These are phyloP conservation scores for Eupithecia subfuscata DNA, from an alignment of 2,888 invertebrate species.

Conservation along the genomic window DNA sequence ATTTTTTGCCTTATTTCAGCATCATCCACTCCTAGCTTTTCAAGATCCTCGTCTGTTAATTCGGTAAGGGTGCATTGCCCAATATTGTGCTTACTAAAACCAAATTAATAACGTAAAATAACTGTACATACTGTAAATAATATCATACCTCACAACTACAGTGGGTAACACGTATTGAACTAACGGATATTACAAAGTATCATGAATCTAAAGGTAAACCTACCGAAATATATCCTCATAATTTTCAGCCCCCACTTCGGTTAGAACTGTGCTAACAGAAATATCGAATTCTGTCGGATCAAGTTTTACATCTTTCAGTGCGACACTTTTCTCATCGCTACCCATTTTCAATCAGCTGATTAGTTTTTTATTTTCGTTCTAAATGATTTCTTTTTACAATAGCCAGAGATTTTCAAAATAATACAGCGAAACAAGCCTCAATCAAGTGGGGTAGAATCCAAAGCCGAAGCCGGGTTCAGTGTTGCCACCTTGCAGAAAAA, in stretches of 20 bases:
- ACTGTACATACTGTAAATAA: background rate
- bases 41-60: constrained; percentile 73
- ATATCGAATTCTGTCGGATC: constrained; percentile 73
- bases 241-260: constrained; percentile 73
- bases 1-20: constrained; percentile 64
- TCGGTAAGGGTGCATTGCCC: constrained; percentile 73
- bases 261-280: constrained; percentile 68
- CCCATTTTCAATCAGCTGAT: constrained; percentile 19
- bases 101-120: background rate
- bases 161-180: background rate
- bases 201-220: constrained; percentile 27
- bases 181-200: background rate
- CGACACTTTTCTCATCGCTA: constrained; percentile 16
- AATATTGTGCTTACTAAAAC: constrained; percentile 69
- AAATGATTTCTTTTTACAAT: too few species aligned
- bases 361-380: too few species aligned
- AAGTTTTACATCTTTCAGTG: constrained; percentile 49
- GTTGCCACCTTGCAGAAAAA: too few species aligned
- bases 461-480: too few species aligned
- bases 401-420: too few species aligned
- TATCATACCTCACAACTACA: background rate
- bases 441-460: too few species aligned
- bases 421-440: too few species aligned
- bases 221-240: constrained; percentile 76
- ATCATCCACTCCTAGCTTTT: constrained; percentile 72